Conservation (phyloP, 53 echinoderm and acorn worm species). For the Paracentrotus lividus region DNA sequence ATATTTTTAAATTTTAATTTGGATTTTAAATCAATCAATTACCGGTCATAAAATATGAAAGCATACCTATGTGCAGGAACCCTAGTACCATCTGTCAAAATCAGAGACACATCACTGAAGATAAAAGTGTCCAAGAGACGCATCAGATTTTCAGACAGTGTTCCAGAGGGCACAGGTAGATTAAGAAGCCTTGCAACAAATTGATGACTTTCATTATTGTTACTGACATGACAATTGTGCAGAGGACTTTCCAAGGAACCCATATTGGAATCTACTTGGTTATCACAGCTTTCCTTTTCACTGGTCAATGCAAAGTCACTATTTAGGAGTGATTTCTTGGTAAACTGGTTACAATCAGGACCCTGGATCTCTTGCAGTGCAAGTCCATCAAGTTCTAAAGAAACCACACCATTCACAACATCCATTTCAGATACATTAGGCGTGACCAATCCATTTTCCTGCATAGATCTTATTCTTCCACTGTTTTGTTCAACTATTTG, state of each 20-base stretch:
- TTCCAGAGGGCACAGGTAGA: background rate
- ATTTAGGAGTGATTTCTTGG: background rate
- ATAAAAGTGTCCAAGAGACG: background rate
- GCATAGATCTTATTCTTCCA: background rate
- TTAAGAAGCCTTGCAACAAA: background rate
- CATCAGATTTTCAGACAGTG: slow-evolving; percentile 30
- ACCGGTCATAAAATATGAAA: too few relatives aligned
- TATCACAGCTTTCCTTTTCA: background rate
- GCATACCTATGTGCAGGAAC: slow-evolving; percentile 86
- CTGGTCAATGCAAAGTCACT: background rate
- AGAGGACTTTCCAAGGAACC: too few relatives aligned
- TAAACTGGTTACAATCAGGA: background rate
- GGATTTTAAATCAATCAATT: too few relatives aligned
- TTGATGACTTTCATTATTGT: background rate
- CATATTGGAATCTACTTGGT: background rate
- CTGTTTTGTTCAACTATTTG: background rate
- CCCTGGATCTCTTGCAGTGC: background rate
- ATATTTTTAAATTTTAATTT: too few relatives aligned
- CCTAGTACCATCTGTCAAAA: slow-evolving; percentile 68
- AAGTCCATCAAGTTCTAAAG: background rate
- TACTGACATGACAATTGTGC: background rate
- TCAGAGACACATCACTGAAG: slow-evolving; percentile 28
- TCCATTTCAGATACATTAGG: background rate
- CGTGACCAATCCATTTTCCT: background rate
- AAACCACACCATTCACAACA: background rate